Conservation (phyloP, 2,797 vertebrate species). For the Enteromius fasciolatus region DNA sequence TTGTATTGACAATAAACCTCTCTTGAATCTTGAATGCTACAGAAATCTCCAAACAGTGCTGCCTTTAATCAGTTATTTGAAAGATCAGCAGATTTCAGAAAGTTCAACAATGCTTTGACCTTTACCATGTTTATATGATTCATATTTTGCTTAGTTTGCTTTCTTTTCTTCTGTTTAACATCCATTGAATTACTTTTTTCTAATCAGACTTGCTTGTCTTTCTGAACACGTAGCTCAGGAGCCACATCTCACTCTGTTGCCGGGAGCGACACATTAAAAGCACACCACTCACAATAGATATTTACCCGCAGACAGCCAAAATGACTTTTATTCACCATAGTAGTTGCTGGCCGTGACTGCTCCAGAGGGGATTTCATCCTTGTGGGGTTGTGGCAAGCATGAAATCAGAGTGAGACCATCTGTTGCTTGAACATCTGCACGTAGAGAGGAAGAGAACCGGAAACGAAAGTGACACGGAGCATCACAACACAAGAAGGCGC, state of each 20-base stretch:
- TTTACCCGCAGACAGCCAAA: constrained; percentile 45
- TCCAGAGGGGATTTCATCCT: constrained; percentile 28
- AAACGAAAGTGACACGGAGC: not conserved
- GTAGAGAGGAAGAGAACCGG: not conserved
- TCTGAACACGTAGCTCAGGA: constrained; percentile 49
- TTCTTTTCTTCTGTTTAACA: constrained; percentile 17
- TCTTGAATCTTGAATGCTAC: not conserved
- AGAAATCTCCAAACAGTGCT: not conserved
- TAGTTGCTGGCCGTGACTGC: constrained; percentile 28
- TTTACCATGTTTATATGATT: constrained; percentile 16
- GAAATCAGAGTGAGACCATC: constrained; percentile 24
- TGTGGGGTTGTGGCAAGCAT: constrained; percentile 15
- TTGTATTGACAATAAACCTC: too few species aligned
- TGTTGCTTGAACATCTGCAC: constrained; percentile 25
- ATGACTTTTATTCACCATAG: constrained; percentile 42
- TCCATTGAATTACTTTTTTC: constrained; percentile 39
- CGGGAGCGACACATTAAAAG: constrained; percentile 58
- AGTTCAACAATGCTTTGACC: not conserved
- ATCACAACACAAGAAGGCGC: not conserved
- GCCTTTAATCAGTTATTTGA: not conserved
- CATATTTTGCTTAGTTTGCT: constrained; percentile 20
- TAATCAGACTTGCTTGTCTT: constrained; percentile 46
- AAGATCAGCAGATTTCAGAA: not conserved
- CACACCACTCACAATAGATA: constrained; percentile 56
- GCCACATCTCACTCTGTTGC: constrained; percentile 56